Evolutionary conservation across 2,797 vertebrate genomes (phyloP).

Genomic region (Sebastes reedi): DNA sequence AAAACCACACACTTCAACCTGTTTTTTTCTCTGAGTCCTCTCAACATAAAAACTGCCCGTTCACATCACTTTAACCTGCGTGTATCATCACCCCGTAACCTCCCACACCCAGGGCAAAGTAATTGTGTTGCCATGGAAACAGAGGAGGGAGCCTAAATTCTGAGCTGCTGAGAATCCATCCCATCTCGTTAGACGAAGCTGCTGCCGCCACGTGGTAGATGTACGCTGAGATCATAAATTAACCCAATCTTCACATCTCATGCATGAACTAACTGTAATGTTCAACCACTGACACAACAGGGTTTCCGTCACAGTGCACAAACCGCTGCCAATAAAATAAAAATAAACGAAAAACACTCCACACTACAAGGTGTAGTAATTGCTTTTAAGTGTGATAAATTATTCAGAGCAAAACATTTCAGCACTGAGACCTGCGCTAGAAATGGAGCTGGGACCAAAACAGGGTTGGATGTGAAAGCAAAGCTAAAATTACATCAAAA

Average conservation of each 20-base stretch:
- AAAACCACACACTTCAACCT: background rate
- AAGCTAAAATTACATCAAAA: slow-evolving; percentile 53
- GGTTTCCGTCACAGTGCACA: background rate
- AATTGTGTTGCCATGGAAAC: slow-evolving; percentile 77
- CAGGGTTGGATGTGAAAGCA: slow-evolving; percentile 21
- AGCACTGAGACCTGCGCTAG: background rate
- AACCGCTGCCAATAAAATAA: background rate
- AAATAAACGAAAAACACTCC: background rate
- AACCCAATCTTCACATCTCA: slow-evolving; percentile 33
- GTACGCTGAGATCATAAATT: slow-evolving; percentile 60
- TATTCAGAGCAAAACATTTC: slow-evolving; percentile 49
- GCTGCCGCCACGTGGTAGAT: slow-evolving; percentile 51
- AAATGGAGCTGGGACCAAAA: slow-evolving; percentile 30
- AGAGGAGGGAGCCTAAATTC: slow-evolving; percentile 52
- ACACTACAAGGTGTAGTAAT: slow-evolving; percentile 36
- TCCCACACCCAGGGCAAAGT: slow-evolving; percentile 53
- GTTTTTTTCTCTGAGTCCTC: background rate
- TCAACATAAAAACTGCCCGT: background rate
- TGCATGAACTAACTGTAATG: slow-evolving; percentile 1
- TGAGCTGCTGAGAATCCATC: slow-evolving; percentile 56
- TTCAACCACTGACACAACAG: background rate
- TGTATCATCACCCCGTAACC: slow-evolving; percentile 49
- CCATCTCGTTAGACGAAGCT: slow-evolving; percentile 55
- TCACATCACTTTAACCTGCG: slow-evolving; percentile 51
- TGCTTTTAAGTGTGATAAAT: slow-evolving; percentile 49